Evolutionary conservation across 2,113 vertebrate species (phyloP).

Genomic region (Antechinus flavipes): DNA sequence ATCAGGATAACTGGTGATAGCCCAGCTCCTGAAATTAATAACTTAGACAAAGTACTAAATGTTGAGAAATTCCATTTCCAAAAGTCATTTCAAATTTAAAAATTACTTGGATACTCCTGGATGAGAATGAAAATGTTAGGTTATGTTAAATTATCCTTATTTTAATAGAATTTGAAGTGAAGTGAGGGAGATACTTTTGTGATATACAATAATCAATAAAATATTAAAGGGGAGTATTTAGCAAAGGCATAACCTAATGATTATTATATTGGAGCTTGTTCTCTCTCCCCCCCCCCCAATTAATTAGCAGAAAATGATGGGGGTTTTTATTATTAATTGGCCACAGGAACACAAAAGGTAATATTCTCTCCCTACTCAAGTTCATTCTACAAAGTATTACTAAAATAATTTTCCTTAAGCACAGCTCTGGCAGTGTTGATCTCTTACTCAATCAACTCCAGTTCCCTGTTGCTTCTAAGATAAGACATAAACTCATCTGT

Average conservation of each 20-base stretch:
- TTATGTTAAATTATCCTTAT: not conserved
- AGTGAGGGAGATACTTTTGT: not conserved
- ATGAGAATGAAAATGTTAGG: not conserved
- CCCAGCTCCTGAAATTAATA: not conserved
- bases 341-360: not conserved
- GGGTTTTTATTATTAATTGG: not conserved
- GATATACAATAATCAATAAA: not conserved
- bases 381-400: not conserved
- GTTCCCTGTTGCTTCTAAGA: not conserved
- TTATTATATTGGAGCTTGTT: not conserved
- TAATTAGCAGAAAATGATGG: not conserved
- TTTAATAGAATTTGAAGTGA: not conserved
- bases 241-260: not conserved
- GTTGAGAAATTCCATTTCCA: not conserved
- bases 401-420: not conserved
- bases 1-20: not conserved
- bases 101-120: not conserved
- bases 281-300: not conserved
- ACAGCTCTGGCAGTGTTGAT: not conserved
- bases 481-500: not conserved
- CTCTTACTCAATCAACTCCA: not conserved
- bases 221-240: not conserved
- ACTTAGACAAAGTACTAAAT: not conserved
- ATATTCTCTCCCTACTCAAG: not conserved
- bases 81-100: not conserved